Base-by-base conservation (phyloP, 2,888 invertebrate species). In the Nomada hirtipes region DNA sequence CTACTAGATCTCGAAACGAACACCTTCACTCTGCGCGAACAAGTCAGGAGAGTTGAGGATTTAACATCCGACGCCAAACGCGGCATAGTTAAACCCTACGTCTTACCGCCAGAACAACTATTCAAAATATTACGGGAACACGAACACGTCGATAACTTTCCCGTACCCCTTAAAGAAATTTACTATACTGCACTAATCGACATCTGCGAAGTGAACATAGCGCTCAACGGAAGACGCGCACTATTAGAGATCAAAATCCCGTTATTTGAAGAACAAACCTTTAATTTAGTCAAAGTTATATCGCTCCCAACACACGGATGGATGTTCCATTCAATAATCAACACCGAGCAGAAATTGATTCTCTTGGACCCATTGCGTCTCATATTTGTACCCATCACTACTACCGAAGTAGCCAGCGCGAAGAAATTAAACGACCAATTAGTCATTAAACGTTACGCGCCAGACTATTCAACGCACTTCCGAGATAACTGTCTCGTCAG, bases 291-390 rank as follows among this genome's bases (percentile, higher is more conserved):
- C 0, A 60, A 60, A 1, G 42, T 60, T 0, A 60, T 60, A 4
- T 11, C 60, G 2, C 42, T 60, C 1, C 60, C 36, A n/a, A n/a
- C 42, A 0, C n/a, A 60, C 7, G 42, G 60, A 42, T 60, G 60
- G 42, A 36, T 60, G n/a, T 60, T 42, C 10, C 60, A 60, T 0
- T 60, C 42, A 0, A n/a, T 60, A 42, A 23, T 57, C 2, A 26
- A 57, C 13, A 57, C 57, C 0, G 7, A 10, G 0, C 57, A 57
- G 10, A 20, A 2, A 20, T n/a, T 60, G n/a, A 42, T 67, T 0
- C 68, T 68, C 2, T 10, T 68, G 23, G 57, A 57, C n/a, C n/a
- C 68, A 1, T 18, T 68, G 11, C 68, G 68, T 10, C 44, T 68
- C 4, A 1, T 18, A 0, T 68, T 68, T 0, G 15, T 23, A 0